Evolutionary conservation across 2,888 invertebrate genomes (phyloP).

Genomic region (Hesperia comma): DNA sequence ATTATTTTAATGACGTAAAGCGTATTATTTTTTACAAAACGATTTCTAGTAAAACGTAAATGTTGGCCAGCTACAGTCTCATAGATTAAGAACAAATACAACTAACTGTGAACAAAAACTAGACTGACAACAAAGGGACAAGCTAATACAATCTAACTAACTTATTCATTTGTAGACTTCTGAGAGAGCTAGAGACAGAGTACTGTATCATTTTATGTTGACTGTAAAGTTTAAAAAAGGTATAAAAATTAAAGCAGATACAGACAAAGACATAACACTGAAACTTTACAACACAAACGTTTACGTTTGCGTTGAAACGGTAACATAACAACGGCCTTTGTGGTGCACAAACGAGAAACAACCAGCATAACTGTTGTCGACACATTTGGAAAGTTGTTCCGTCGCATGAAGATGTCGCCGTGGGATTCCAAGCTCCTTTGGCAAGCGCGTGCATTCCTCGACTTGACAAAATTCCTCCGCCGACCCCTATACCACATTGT

Average conservation of each 20-base stretch:
- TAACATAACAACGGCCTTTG: constrained; percentile 22
- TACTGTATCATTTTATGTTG: not conserved
- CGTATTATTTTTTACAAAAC: too few species aligned
- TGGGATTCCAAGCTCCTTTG: constrained; percentile 66
- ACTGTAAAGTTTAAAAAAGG: not conserved
- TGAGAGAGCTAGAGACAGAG: too few species aligned
- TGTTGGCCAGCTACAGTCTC: too few species aligned
- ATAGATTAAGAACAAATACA: too few species aligned
- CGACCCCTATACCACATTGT: constrained; percentile 49
- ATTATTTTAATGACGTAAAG: too few species aligned
- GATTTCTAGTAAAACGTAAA: too few species aligned
- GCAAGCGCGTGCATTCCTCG: constrained; percentile 69
- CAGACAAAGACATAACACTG: constrained; percentile 27
- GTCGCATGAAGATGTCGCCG: constrained; percentile 75
- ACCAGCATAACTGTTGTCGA: constrained; percentile 49
- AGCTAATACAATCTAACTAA: not conserved
- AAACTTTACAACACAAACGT: constrained; percentile 32
- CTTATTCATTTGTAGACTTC: too few species aligned
- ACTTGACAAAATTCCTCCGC: constrained; percentile 62
- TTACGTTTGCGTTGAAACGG: constrained; percentile 28
- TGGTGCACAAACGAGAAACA: constrained; percentile 39
- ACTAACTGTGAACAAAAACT: not conserved
- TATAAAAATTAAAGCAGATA: constrained; percentile 9
- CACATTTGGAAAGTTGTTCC: constrained; percentile 63
- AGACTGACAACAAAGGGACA: not conserved